Evolutionary conservation across 2,888 invertebrate species (phyloP).

Genomic region (Troglohyphantes excavatus): DNA sequence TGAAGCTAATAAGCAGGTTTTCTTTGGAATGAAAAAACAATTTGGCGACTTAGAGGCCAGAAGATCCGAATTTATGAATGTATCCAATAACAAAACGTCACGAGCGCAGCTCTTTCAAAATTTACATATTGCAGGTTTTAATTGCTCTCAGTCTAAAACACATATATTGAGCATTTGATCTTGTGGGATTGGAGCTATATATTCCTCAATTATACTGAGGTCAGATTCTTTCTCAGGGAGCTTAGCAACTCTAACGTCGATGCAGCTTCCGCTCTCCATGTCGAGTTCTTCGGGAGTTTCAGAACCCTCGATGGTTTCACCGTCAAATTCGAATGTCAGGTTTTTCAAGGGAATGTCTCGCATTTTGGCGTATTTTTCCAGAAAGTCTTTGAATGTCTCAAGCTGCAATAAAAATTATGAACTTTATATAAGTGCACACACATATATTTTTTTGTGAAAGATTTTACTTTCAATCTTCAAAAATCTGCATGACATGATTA

Average conservation of each 20-base stretch:
- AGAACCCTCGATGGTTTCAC: slow-evolving; percentile 48
- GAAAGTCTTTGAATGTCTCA: slow-evolving; percentile 48
- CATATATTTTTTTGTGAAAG: no score
- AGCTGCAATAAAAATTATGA: slow-evolving; percentile 24
- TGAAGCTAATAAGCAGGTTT: no score
- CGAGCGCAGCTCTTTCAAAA: no score
- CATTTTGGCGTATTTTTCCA: slow-evolving; percentile 37
- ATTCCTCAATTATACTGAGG: neutral
- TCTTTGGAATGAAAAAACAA: no score
- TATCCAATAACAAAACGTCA: no score
- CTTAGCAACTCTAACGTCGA: slow-evolving; percentile 40
- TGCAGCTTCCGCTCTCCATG: slow-evolving; percentile 66
- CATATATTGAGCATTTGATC: slow-evolving; percentile 8
- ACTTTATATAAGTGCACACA: no score
- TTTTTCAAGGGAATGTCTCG: slow-evolving; percentile 21
- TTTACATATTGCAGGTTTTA: neutral
- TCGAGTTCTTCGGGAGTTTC: slow-evolving; percentile 63
- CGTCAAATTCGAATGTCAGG: slow-evolving; percentile 63
- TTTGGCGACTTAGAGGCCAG: no score
- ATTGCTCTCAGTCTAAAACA: slow-evolving; percentile 22
- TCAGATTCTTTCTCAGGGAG: no score
- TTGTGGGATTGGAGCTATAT: neutral
- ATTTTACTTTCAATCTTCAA: no score
- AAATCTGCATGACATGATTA: no score
- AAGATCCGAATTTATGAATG: no score